Evolutionary conservation across 2,797 vertebrate species (phyloP), one percentile per base, ranked within the genome.

Genomic region (Hippoglossus hippoglossus): DNA sequence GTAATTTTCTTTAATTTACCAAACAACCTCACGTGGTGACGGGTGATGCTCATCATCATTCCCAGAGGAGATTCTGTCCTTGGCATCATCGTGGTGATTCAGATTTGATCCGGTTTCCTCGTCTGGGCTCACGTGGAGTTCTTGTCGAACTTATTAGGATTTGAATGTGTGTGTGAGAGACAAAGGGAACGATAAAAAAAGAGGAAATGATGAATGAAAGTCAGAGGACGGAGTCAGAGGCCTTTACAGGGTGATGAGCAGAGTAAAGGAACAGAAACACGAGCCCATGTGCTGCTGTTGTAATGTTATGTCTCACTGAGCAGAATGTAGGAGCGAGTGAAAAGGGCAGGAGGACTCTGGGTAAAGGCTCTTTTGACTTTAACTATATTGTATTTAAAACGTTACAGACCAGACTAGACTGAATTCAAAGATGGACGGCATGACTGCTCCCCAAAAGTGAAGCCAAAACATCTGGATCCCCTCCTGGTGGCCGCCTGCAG

Each of bases 41-140:
- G 19, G 10, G 19, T 3, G 67, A 67, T 39, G 9, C 67, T 83
- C 55, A 82, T 86, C 59, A 67, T 31, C 39, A 78, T 87, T 71
- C 79, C 71, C 0, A 34, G 73, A 67, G 13, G 25, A 73, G 53
- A 69, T 73, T 64, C 50, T 67, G 71, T 76, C 59, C 76, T 67
- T 71, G 11, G 12, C 12, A 73, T 82, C 77, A 73, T 68, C 0
- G 5, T 31, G 49, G 44, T 76, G 71, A 87, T 88, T 83, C 83
- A 67, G 75, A 86, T 83, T 78, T 77, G 67, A 82, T 89, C 80
- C 3, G 63, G 60, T 77, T 63, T 61, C 71, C 74, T 77, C 26
- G 59, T 34, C 59, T 77, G 31, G 26, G 86, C 51, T 66, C 75
- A 78, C 61, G 78, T 57, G 63, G 64, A 84, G 73, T 78, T 86